Evolutionary conservation across 2,888 invertebrate species (phyloP).

Genomic region (Callinectes sapidus): DNA sequence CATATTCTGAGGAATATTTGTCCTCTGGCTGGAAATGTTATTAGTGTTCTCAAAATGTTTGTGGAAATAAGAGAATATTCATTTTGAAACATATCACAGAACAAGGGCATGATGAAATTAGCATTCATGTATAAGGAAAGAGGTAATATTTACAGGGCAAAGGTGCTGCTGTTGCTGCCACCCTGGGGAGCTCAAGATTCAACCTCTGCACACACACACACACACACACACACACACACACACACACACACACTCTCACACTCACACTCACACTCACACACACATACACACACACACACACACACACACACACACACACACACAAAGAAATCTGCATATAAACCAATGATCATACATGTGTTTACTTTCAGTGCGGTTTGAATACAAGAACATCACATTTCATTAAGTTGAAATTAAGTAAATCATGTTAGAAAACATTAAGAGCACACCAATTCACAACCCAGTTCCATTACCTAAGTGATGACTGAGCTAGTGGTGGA

Average conservation of each 20-base stretch:
- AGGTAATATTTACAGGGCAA: conserved; percentile 5
- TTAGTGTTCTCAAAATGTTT: neutral
- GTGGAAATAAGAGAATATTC: conserved; percentile 8
- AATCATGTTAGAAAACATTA: neutral
- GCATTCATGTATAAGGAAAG: conserved; percentile 9
- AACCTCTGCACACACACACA: neutral
- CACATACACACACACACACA: neutral
- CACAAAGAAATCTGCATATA: neutral
- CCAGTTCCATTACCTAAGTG: neutral
- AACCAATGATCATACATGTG: conserved; percentile 14
- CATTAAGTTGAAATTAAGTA: neutral
- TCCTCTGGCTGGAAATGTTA: neutral
- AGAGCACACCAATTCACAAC: neutral
- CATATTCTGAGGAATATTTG: neutral
- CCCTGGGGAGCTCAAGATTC: neutral
- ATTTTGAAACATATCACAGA: conserved; percentile 36
- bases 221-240: neutral
- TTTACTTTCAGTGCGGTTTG: conserved; percentile 5
- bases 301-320: conserved; percentile 29
- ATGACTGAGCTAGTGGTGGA: conserved; percentile 21
- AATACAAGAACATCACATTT: neutral
- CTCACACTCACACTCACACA: neutral
- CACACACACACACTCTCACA: neutral
- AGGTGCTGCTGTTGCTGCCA: neutral
- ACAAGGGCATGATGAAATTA: conserved; percentile 20